phyloP scores from a whole-genome alignment of 2,113 vertebrate species.

The Otus sunia region DNA sequence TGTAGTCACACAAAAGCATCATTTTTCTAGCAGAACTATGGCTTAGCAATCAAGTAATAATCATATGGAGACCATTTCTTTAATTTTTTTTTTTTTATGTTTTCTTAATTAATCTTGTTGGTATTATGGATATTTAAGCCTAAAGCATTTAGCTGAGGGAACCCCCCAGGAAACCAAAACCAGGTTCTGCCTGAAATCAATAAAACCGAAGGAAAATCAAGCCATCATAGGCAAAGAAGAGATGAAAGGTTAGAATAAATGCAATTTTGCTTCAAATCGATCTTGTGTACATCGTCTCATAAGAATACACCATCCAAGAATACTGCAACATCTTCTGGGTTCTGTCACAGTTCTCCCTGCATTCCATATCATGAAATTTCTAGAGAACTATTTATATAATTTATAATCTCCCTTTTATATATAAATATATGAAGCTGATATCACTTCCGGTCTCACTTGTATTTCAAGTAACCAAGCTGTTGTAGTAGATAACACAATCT shows the following conservation, averaged over 20 bases:
- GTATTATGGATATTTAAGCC: background rate
- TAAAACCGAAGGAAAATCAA: background rate
- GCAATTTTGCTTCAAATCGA: background rate
- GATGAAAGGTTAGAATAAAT: background rate
- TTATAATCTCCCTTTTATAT: background rate
- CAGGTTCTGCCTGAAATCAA: background rate
- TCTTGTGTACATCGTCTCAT: background rate
- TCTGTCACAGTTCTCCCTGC: background rate
- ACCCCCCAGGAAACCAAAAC: background rate
- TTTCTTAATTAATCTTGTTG: background rate
- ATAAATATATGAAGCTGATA: background rate
- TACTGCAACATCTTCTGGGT: background rate
- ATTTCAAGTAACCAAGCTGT: constrained; percentile 29
- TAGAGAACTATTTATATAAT: background rate
- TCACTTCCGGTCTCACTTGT: constrained; percentile 15
- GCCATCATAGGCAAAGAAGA: background rate
- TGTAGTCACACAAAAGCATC: accelerated
- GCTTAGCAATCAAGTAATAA: background rate
- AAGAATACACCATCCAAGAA: background rate
- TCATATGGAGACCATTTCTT: background rate
- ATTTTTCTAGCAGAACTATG: background rate
- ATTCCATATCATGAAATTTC: background rate
- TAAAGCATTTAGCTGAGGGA: background rate
- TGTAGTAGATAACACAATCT: constrained; percentile 9
- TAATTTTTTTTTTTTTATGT: background rate